Evolutionary conservation across 2,888 invertebrate genomes (phyloP).

Genomic region (Gryllus longicercus): DNA sequence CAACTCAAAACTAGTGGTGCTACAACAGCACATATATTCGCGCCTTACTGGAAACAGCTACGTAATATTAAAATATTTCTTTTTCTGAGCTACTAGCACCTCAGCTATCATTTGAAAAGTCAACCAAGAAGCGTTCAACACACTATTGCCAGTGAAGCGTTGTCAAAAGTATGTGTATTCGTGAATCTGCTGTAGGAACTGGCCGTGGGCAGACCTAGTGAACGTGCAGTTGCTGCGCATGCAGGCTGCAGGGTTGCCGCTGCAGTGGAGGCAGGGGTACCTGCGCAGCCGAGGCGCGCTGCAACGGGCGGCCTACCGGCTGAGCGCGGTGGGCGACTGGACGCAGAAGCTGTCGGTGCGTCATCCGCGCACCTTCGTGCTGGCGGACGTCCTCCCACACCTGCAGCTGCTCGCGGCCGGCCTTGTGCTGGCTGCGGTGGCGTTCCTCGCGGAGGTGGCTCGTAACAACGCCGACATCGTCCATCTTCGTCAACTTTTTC

Average conservation of each 20-base stretch:
- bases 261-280: neutral
- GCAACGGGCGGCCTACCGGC: neutral
- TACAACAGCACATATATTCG: too few species aligned
- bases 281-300: neutral
- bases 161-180: too few species aligned
- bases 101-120: too few species aligned
- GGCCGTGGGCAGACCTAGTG: neutral
- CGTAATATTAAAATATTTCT: too few species aligned
- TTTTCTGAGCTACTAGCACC: too few species aligned
- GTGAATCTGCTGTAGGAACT: neutral
- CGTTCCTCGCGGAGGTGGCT: neutral
- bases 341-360: too few species aligned
- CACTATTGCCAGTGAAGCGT: too few species aligned
- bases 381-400: neutral
- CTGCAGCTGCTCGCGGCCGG: neutral
- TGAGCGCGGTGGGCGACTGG: neutral
- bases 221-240: neutral
- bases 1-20: too few species aligned
- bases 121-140: too few species aligned
- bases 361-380: neutral
- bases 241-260: neutral
- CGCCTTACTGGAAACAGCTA: too few species aligned
- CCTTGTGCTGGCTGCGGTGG: neutral
- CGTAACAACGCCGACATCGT: too few species aligned
- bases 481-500: too few species aligned